A percentile compares a stretch with the other conserved stretches of the same genome.
These are phyloP conservation scores for Crematogaster levior DNA, from an alignment of 2,888 invertebrate species.

Conservation along the genomic window DNA sequence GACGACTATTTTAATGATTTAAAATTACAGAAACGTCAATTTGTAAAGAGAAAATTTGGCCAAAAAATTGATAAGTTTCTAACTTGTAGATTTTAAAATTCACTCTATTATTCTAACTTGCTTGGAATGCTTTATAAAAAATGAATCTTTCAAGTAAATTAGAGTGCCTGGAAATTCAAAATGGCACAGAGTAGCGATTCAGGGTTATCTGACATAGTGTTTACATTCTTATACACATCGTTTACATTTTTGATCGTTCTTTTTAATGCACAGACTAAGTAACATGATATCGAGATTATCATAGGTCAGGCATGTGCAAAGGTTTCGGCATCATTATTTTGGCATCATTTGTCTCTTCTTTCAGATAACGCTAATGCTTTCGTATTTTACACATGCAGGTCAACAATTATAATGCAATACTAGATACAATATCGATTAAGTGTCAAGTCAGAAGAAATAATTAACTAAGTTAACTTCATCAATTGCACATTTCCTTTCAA, in stretches of 20 bases:
- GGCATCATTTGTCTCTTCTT: slow-evolving; percentile 43
- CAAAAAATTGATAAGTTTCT: no score
- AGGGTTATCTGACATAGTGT: slow-evolving; percentile 14
- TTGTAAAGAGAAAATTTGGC: background rate
- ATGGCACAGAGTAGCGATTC: slow-evolving; percentile 3
- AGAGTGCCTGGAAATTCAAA: background rate
- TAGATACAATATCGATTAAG: slow-evolving; percentile 19
- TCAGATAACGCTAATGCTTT: slow-evolving; percentile 27
- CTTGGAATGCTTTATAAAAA: background rate
- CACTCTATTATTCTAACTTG: background rate
- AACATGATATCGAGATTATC: slow-evolving; percentile 58
- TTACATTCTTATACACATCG: slow-evolving; percentile 27
- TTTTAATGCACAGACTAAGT: slow-evolving; percentile 12
- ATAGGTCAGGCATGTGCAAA: slow-evolving; percentile 67
- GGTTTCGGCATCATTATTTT: slow-evolving; percentile 57
- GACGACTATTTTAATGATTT: background rate
- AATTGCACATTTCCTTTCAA: background rate
- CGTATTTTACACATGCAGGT: background rate
- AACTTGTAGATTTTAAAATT: slow-evolving; percentile 1
- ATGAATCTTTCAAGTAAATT: background rate
- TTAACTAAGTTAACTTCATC: slow-evolving; percentile 5
- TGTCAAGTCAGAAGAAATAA: slow-evolving; percentile 21
- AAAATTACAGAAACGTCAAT: background rate
- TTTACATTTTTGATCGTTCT: slow-evolving; percentile 13
- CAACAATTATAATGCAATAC: slow-evolving; percentile 7